Base-by-base conservation (phyloP, 2,113 vertebrate genomes). In the Nothocercus nigrocapillus region DNA sequence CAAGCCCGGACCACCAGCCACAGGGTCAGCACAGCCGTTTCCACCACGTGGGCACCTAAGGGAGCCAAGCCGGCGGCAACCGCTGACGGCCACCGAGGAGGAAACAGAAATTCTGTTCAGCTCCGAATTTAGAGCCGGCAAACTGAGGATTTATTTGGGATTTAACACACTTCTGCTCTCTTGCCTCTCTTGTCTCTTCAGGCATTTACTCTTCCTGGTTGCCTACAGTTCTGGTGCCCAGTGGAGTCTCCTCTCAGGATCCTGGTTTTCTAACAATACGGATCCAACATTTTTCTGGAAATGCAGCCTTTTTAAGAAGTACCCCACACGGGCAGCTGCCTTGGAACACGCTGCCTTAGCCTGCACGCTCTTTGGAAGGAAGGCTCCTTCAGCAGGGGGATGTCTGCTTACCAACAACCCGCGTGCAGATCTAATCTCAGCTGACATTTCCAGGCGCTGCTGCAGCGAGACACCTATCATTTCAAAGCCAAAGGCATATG, bases 381-480 rank as follows among this genome's bases (percentile, higher is more conserved):
- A n/a, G 58, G 58, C n/a, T 5, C 47, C 53, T 59, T 91, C 87
- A 49, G 45, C 89, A 82, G 27, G 81, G 74, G 53, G n/a, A 66
- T 5, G 1, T 79, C 40, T 2, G 25, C 83, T 77, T 68, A 90
- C 77, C 53, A 76, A 53, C 67, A 76, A 44, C 58, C 61, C 2
- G 0, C 3, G 1, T 12, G 47, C 67, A 93, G 89, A 94, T 89
- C 81, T 95, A 89, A 95, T 94, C 95, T 96, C 81, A 79, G 20
- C 30, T 92, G 94, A 89, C 74, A 95, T 94, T 94, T 73, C 70
- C 85, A 85, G 91, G 92, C 85, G 78, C 47, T 85, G 70, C 76
- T 84, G 70, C 18, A 87, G 93, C 76, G 95, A 84, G 53, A 84
- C 80, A 92, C 59, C 69, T 62, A 44, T 44, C 2, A 62, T 77